A percentile compares a stretch with the other conserved stretches of the same genome.
phyloP scores from a whole-genome alignment of 2,797 vertebrate genomes.

The Emys orbicularis region DNA sequence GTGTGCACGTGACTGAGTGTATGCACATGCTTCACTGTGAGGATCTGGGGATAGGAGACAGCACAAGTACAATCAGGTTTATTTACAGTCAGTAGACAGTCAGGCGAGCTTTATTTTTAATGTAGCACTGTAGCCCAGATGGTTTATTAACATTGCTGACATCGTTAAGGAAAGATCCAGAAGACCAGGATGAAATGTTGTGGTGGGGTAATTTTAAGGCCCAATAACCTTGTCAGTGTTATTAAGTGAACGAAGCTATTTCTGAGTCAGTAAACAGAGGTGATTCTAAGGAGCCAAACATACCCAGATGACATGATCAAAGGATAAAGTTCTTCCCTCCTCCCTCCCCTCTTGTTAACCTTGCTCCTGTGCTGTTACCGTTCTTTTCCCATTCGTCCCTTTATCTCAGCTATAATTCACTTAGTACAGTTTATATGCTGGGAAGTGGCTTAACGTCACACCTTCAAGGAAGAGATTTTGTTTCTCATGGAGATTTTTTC shows the following conservation, averaged over 20 bases:
- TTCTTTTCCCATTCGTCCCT: not conserved
- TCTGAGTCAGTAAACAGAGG: slow-evolving; percentile 19
- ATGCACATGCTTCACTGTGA: not conserved
- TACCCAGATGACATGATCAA: not conserved
- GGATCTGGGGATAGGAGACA: not conserved
- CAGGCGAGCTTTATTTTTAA: slow-evolving; percentile 30
- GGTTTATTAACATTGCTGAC: not conserved
- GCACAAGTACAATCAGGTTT: accelerated
- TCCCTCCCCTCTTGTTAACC: not conserved
- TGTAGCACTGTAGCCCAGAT: not conserved
- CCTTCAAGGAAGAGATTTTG: not conserved
- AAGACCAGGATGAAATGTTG: slow-evolving; percentile 15
- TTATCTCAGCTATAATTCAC: not conserved
- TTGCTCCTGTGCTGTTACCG: not conserved
- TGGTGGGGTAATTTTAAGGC: slow-evolving; percentile 37
- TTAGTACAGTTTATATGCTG: not conserved
- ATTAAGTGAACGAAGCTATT: slow-evolving; percentile 53
- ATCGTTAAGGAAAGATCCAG: slow-evolving; percentile 24
- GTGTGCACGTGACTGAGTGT: not conserved
- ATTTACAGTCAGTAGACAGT: slow-evolving; percentile 3
- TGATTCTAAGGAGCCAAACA: slow-evolving; percentile 8
- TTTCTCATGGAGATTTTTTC: not conserved
- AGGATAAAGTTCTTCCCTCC: not conserved
- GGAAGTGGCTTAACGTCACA: not conserved
- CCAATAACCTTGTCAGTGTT: slow-evolving; percentile 1